Evolutionary conservation across 2,888 invertebrate species (phyloP).

Genomic region (Lycocerus yunnanus): DNA sequence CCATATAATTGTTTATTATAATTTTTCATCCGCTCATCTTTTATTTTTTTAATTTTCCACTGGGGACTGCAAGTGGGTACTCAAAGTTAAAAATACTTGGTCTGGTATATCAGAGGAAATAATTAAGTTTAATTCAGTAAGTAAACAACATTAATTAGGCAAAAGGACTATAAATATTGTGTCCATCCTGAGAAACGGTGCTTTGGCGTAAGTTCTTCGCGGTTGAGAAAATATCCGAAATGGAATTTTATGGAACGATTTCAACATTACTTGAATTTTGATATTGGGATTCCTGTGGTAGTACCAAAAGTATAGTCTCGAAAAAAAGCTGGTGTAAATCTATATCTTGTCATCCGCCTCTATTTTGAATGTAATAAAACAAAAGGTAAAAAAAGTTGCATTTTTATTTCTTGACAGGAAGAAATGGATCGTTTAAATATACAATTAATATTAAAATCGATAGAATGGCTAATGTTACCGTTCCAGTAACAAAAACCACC

Average conservation of each 20-base stretch:
- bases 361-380: background rate
- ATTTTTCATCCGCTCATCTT: background rate
- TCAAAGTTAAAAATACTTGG: background rate
- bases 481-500: conserved; percentile 8
- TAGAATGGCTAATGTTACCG: conserved; percentile 1
- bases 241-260: background rate
- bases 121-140: background rate
- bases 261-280: too few species aligned
- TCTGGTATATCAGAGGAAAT: background rate
- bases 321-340: background rate
- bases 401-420: background rate
- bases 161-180: background rate
- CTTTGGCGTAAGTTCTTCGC: background rate
- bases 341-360: background rate
- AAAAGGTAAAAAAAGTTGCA: background rate
- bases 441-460: background rate
- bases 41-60: background rate
- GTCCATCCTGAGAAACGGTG: background rate
- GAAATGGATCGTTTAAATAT: background rate
- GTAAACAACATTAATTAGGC: too few species aligned
- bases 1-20: conserved; percentile 1
- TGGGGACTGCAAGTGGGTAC: background rate
- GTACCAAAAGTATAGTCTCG: background rate
- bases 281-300: too few species aligned
- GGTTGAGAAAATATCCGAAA: background rate